Base-by-base conservation (phyloP, 1,140 invertebrate genomes). In the Cotesia vestalis region DNA sequence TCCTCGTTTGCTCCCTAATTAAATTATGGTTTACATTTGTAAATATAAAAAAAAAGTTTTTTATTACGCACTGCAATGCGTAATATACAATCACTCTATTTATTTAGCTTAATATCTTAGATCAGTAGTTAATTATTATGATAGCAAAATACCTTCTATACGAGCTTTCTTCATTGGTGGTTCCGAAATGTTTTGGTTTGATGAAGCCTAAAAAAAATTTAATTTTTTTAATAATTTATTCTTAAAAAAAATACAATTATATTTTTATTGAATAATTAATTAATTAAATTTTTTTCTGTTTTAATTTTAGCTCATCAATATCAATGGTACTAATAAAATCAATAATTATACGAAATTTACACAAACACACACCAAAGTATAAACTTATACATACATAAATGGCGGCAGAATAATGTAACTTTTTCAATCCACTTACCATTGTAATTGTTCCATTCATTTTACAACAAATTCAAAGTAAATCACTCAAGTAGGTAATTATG, bases 141-240 rank as follows among this genome's bases (percentile, higher is more conserved):
- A 6, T 80, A 81, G 84, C 80, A 85, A 86, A 79, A 75, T 86
- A 86, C 85, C 85, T 86, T 86, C 85, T 46, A 80, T 66, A 79
- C 81, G 79, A n/a, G 69, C 66, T 73, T 84, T 86, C 76, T 86
- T 86, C 53, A 46, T 75, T 9, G 78, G 79, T 60, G 81, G 81
- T 59, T 86, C 85, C 55, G 74, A 66, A 60, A 72, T 85, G 69
- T 80, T 83, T 66, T 78, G 76, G 8, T 73, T 70, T 17, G 79
- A 57, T 59, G 80, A 76, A 74, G 76, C 69, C 81, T 84, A 63
- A 36, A 75, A 77, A 76, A 51, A 5, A 0, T 11, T 35, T 27
- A 60, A 27, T 35, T 27, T 27, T 60, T 4, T 17, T 2, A 12
- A 27, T 35, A 60, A 34, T 14, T 55, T 14, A n/a, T n/a, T 27